A percentile compares a stretch with the other conserved stretches of the same genome.
Evolutionary conservation across 2,888 invertebrate genomes (phyloP).

Genomic region (Vesta saturnalis): DNA sequence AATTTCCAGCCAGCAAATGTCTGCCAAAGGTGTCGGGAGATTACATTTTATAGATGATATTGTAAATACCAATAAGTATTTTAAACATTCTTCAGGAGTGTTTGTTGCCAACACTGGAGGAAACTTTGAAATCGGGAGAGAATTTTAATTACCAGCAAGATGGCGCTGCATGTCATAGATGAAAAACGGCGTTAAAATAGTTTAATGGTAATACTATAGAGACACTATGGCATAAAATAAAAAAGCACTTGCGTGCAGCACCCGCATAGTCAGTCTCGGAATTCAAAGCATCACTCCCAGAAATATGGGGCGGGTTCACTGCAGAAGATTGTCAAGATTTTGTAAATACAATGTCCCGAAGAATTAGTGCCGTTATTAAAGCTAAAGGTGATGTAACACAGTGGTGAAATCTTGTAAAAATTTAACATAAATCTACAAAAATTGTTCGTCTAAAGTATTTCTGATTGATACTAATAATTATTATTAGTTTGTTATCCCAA

Average conservation of each 20-base stretch:
- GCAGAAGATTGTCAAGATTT: neutral
- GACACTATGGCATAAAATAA: neutral
- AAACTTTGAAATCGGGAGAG: neutral
- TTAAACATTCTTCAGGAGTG: neutral
- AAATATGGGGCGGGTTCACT: neutral
- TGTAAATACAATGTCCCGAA: no score
- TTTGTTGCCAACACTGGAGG: neutral
- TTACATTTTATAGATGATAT: constrained; percentile 32
- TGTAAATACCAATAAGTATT: constrained; percentile 29
- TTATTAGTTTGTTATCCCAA: no score
- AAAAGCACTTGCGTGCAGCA: neutral
- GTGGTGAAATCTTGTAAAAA: no score
- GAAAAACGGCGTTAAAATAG: no score
- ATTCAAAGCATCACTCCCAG: neutral
- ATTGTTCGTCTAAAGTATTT: no score
- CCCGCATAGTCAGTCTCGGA: neutral
- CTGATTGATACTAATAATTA: no score
- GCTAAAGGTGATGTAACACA: no score
- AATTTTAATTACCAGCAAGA: neutral
- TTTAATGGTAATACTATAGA: neutral
- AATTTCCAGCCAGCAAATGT: constrained; percentile 24
- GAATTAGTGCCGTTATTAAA: no score
- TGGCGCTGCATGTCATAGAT: no score
- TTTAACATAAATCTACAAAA: no score
- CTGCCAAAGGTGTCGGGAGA: constrained; percentile 23